Base-by-base conservation (phyloP, 2,113 vertebrate species). In the Pipra filicauda region DNA sequence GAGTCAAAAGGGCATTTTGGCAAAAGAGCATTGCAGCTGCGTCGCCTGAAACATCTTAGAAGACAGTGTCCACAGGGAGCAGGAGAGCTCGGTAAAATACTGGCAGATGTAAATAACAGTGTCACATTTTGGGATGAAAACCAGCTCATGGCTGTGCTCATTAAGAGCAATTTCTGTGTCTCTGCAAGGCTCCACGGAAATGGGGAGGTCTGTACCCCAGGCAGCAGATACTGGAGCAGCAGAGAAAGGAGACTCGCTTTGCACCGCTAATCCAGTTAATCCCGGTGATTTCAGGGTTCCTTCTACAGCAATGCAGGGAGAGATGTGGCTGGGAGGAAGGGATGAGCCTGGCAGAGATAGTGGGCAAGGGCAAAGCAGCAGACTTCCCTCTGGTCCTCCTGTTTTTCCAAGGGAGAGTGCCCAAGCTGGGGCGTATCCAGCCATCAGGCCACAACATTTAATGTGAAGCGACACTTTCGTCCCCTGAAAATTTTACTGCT, bases 81-180 rank as follows among this genome's bases (percentile, higher is more conserved):
- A 0, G 49, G 79, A 90, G 41, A 70, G 58, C 62, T 74, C 4
- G 1, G 73, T 59, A 85, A 86, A 94, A 94, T 54, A 89, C 88
- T 91, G 95, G 86, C 83, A 95, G 85, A 95, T 85, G 91, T 91
- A 96, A 97, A 94, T 91, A 97, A 92, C 80, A 82, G 66, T 58
- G 88, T 94, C 94, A 93, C 86, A 84, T 91, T 86, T 91, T 52
- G 80, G 86, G 76, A 94, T 73, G 86, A 95, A 95, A 94, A 96
- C 88, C 96, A 93, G 93, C 46, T 82, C 80, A 58, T 70, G 80
- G 73, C 5, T 8, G 33, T 82, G 88, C 91, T 96, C 88, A 76
- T 96, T 92, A 92, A 78, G 49, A 93, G 80, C 73, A 91, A 81
- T 89, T 94, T 91, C 91, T 93, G 52, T 89, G 82, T 79, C 80